Base-by-base conservation (phyloP, 2,888 invertebrate species). In the Nomada fabriciana region DNA sequence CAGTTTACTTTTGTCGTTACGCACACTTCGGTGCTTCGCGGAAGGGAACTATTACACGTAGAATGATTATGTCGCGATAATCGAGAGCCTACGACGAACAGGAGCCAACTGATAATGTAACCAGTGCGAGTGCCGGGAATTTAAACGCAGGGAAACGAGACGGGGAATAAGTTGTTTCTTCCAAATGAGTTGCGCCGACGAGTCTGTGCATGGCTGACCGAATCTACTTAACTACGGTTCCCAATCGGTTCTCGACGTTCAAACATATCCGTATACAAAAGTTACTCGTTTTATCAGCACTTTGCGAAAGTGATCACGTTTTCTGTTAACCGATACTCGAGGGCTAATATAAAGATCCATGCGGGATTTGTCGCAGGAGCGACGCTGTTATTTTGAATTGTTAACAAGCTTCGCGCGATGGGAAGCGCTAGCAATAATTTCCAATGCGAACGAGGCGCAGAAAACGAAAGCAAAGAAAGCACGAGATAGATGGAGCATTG, bases 141-240 rank as follows among this genome's bases (percentile, higher is more conserved):
- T 36, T 18, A 50, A 61, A 15, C 4, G 55, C 11, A 11, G 29
- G 29, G 42, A 36, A 47, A 43, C 61, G 36, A 23, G 29, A 23
- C 55, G 42, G 42, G 53, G 29, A 63, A 79, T 83, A 73, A 53
- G 76, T 84, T 77, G 73, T 23, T 82, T 87, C 82, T 86, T 87
- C 84, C 87, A 83, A 85, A 85, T 77, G 69, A 63, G 61, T 80
- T 84, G 60, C 78, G 55, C 36, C 43, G 61, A 63, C 76, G 81
- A 73, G 81, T 82, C 87, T 87, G 82, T 80, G 85, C 80, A 71
- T 61, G 63, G 10, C 50, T 64, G 60, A 55, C 82, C n/a, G 67
- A 63, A 50, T 76, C 76, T 50, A 69, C 20, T 59, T 13, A 25
- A 20, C n/a, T 52, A 11, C 29, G 42, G 10, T 36, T 55, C 61